phyloP scores from a whole-genome alignment of 2,113 vertebrate species.

The Aix galericulata region DNA sequence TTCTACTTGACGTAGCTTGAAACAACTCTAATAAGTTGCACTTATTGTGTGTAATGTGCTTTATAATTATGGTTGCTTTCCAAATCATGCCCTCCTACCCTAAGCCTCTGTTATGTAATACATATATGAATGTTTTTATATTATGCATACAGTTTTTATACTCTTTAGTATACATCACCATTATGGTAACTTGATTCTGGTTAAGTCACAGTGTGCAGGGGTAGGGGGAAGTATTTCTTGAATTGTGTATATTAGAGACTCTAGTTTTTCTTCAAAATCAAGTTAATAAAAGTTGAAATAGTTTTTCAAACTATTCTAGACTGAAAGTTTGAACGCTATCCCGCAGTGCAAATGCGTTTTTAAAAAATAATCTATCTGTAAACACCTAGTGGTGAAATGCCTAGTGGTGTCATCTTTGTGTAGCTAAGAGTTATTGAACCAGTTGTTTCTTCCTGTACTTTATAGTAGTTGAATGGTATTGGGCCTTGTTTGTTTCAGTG shows the following conservation, averaged over 20 bases:
- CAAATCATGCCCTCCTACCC: background rate
- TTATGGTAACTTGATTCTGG: background rate
- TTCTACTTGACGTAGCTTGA: slow-evolving; percentile 4
- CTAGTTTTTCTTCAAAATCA: background rate
- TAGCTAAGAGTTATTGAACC: background rate
- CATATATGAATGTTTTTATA: background rate
- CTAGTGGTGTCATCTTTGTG: background rate
- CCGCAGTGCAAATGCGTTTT: background rate
- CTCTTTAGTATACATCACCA: background rate
- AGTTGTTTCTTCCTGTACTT: background rate
- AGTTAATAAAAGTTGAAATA: background rate
- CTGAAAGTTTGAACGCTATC: background rate
- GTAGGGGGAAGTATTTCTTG: background rate
- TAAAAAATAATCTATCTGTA: background rate
- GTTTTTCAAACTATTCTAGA: background rate
- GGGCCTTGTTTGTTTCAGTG: background rate
- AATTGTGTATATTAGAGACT: background rate
- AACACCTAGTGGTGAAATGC: background rate
- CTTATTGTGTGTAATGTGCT: background rate
- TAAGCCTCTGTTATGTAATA: background rate
- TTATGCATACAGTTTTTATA: background rate
- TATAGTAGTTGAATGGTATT: background rate
- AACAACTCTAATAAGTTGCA: slow-evolving; percentile 5
- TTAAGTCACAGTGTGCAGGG: background rate
- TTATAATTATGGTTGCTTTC: background rate